Evolutionary conservation across 2,113 vertebrate species (phyloP).

Genomic region (Zapus hudsonius): DNA sequence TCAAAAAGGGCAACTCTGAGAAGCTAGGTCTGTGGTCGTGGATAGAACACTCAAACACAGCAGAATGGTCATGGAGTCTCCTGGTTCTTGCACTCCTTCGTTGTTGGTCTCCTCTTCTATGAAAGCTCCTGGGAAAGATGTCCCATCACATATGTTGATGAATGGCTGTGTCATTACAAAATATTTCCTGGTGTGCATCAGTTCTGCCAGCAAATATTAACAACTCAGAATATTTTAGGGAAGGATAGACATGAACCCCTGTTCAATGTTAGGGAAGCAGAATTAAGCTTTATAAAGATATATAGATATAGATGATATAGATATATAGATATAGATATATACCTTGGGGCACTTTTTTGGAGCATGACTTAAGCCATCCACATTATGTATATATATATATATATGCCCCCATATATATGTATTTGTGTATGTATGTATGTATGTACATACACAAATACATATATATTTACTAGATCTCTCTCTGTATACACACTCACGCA

Average conservation of each 20-base stretch:
- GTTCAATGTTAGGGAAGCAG: conserved; percentile 49
- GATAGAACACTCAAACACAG: conserved; percentile 9
- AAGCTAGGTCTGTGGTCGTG: background rate
- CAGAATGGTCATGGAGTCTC: background rate
- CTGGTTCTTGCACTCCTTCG: background rate
- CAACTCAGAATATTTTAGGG: conserved; percentile 37
- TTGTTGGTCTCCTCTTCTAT: background rate
- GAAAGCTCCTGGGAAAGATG: conserved; percentile 25
- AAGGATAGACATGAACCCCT: conserved; percentile 62
- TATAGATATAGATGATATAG: too few relatives aligned
- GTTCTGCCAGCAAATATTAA: conserved; percentile 42
- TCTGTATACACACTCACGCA: too few relatives aligned
- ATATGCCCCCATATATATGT: too few relatives aligned
- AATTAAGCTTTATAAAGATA: conserved; percentile 58
- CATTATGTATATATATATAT: too few relatives aligned
- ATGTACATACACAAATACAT: too few relatives aligned
- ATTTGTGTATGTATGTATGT: too few relatives aligned
- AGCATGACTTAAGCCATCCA: too few relatives aligned
- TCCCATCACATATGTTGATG: background rate
- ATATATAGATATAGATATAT: too few relatives aligned
- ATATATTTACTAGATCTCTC: too few relatives aligned
- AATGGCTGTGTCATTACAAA: conserved; percentile 54
- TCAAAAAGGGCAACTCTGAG: background rate
- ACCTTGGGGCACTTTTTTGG: too few relatives aligned
- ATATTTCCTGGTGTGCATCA: conserved; percentile 32